Conservation (phyloP, 2,888 invertebrate species). For the Himalopsyche japonica region DNA sequence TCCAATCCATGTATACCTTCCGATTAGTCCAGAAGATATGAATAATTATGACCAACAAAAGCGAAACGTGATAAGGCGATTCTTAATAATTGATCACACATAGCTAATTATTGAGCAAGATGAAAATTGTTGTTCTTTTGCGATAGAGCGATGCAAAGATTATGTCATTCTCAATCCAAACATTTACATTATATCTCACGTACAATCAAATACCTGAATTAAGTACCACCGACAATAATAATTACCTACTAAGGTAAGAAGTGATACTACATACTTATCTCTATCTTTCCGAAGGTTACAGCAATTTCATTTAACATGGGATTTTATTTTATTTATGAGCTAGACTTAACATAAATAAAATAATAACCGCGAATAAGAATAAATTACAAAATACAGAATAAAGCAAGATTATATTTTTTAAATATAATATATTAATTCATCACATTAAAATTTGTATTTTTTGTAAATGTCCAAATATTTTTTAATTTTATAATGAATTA, state of each 20-base stretch:
- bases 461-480: no score
- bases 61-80: neutral
- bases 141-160: neutral
- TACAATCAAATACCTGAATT: constrained; percentile 13
- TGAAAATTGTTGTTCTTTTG: neutral
- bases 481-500: no score
- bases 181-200: constrained; percentile 9
- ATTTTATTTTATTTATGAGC: neutral
- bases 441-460: no score
- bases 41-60: neutral
- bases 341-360: neutral
- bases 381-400: no score
- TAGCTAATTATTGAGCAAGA: neutral
- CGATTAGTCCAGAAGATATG: no score
- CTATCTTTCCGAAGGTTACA: constrained; percentile 11
- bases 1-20: no score
- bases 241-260: neutral
- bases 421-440: no score
- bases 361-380: no score
- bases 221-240: constrained; percentile 8
- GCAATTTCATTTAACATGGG: neutral
- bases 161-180: constrained; percentile 5
- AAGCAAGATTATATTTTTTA: no score
- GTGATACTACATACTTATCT: neutral
- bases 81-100: neutral